These are phyloP conservation scores for Gyps fulvus DNA, from an alignment of 2,113 vertebrate genomes.

Conservation along the genomic window DNA sequence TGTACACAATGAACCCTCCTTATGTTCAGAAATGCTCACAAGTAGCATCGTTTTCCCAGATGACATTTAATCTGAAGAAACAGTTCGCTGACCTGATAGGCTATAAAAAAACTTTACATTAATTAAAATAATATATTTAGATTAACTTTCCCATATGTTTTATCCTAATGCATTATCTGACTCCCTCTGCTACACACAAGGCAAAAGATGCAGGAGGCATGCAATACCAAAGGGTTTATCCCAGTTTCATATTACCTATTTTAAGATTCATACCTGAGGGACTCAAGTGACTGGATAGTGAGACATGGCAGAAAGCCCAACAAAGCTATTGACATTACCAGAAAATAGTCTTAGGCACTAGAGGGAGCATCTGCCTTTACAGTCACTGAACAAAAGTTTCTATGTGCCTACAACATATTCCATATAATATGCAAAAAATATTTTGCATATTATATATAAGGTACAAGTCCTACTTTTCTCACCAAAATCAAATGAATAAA, in stretches of 20 bases:
- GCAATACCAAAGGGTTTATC: neutral
- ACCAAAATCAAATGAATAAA: neutral
- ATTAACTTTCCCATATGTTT: neutral
- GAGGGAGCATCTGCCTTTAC: conserved; percentile 59
- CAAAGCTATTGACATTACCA: neutral
- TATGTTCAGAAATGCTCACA: neutral
- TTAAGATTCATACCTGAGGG: neutral
- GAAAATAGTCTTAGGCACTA: conserved; percentile 45
- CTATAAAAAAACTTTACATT: neutral
- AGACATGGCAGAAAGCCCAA: conserved; percentile 38
- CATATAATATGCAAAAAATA: neutral
- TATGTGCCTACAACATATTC: neutral
- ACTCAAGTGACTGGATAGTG: neutral
- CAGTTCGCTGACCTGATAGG: neutral
- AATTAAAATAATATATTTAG: neutral
- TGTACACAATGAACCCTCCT: neutral
- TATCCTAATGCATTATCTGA: neutral
- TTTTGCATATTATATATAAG: neutral
- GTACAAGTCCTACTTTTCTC: neutral
- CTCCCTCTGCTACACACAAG: neutral
- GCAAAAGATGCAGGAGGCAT: neutral
- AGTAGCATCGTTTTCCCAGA: neutral
- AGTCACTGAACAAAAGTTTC: neutral
- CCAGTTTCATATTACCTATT: neutral
- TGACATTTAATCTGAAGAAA: neutral